phyloP scores from a whole-genome alignment of 1,140 invertebrate genomes.

The Trissolcus basalis region DNA sequence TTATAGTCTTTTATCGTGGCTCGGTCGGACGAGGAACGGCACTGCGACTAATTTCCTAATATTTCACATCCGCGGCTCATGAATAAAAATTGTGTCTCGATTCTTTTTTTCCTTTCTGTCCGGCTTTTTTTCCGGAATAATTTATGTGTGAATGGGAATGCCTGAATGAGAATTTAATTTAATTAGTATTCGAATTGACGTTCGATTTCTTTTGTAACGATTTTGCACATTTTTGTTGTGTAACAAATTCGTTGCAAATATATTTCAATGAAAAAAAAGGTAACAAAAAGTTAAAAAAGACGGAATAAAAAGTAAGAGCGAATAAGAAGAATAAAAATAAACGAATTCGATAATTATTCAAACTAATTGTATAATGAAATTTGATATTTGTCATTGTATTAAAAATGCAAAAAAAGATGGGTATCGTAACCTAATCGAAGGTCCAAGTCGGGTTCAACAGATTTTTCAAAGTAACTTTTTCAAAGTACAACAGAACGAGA shows the following conservation, averaged over 20 bases:
- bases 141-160: not conserved
- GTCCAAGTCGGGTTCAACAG: no score
- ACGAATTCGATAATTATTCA: no score
- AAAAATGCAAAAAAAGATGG: no score
- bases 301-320: no score
- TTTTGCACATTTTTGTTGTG: no score
- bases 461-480: no score
- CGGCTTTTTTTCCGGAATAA: not conserved
- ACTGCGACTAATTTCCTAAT: slow-evolving; percentile 11
- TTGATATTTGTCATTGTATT: no score
- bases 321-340: no score
- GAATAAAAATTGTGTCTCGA: slow-evolving; percentile 1
- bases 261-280: not conserved
- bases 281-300: not conserved
- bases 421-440: no score
- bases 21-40: slow-evolving; percentile 6
- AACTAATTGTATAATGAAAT: no score
- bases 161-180: not conserved
- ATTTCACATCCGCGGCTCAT: slow-evolving; percentile 4
- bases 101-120: not conserved
- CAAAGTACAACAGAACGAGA: no score
- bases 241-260: not conserved
- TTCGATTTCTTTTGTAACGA: no score
- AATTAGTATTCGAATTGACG: not conserved
- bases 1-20: slow-evolving; percentile 7